phyloP scores from a whole-genome alignment of 2,113 vertebrate genomes.

The Nannospalax galili region DNA sequence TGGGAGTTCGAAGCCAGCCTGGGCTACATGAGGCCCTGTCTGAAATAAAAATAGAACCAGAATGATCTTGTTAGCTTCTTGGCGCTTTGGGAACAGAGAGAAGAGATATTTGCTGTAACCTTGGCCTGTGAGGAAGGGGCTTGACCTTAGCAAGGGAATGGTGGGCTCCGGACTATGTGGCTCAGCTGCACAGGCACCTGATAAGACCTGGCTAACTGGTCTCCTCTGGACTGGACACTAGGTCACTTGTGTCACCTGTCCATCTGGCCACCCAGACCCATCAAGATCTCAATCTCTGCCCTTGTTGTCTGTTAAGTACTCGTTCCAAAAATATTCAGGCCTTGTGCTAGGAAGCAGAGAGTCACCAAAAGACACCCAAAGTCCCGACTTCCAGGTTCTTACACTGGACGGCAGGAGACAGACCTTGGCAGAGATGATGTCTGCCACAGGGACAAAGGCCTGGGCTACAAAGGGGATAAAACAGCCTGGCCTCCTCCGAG shows the following conservation, averaged over 20 bases:
- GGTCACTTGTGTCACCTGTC: not conserved
- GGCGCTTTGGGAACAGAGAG: not conserved
- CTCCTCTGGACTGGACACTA: not conserved
- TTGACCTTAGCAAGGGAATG: not conserved
- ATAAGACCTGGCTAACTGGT: not conserved
- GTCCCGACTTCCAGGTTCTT: not conserved
- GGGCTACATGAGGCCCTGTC: not conserved
- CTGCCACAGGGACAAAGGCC: not conserved
- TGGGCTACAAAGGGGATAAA: rapidly evolving
- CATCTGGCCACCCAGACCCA: not conserved
- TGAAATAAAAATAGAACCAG: not conserved
- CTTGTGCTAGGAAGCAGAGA: not conserved
- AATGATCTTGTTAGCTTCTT: not conserved
- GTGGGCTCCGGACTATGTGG: not conserved
- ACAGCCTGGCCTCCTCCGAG: not conserved
- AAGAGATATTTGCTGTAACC: not conserved
- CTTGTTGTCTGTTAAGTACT: too few species aligned
- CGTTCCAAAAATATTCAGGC: not conserved
- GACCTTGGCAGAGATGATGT: not conserved
- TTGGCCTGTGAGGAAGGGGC: too few species aligned
- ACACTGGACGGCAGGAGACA: rapidly evolving
- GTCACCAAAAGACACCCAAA: not conserved
- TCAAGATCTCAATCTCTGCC: not conserved
- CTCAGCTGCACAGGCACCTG: not conserved
- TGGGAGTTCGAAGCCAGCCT: not conserved